phyloP scores from a whole-genome alignment of 2,888 invertebrate genomes.

The Drosophila recens region DNA sequence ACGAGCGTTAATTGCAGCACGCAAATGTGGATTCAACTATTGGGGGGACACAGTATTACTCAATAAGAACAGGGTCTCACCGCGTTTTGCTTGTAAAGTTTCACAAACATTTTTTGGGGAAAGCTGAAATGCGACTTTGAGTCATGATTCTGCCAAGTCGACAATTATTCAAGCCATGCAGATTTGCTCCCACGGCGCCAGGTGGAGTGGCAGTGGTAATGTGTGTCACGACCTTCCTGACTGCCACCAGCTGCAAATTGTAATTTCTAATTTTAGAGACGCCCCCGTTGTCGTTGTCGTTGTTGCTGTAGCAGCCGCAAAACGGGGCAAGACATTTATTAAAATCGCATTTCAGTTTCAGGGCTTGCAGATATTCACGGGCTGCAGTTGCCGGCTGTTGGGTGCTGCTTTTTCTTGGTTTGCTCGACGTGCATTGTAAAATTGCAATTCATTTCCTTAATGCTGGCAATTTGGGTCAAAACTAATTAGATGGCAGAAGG shows the following conservation, averaged over 20 bases:
- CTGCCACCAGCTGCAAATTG: slow-evolving; percentile 59
- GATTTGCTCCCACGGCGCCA: slow-evolving; percentile 40
- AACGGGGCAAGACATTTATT: slow-evolving; percentile 60
- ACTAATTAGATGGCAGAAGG: slow-evolving; percentile 65
- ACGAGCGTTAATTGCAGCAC: too few species aligned
- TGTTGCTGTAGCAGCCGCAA: slow-evolving; percentile 21
- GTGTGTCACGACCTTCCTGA: slow-evolving; percentile 64
- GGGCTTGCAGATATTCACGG: slow-evolving; percentile 31
- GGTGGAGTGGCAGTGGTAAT: slow-evolving; percentile 49
- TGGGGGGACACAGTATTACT: too few species aligned
- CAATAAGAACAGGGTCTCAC: too few species aligned
- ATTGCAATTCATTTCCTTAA: slow-evolving; percentile 71
- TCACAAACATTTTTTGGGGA: background rate
- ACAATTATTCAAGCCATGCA: slow-evolving; percentile 62
- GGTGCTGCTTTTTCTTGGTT: slow-evolving; percentile 22
- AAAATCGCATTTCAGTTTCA: slow-evolving; percentile 66
- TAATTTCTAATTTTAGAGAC: slow-evolving; percentile 67
- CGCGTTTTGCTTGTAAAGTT: background rate
- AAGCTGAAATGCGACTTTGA: background rate
- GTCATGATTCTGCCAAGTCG: slow-evolving; percentile 23
- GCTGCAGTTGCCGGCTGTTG: slow-evolving; percentile 11
- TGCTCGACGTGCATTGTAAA: slow-evolving; percentile 44
- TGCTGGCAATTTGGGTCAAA: slow-evolving; percentile 70
- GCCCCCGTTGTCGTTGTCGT: slow-evolving; percentile 24
- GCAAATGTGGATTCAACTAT: too few species aligned